Conservation (phyloP, 2,888 invertebrate genomes). For the Xiphydria camelus region DNA sequence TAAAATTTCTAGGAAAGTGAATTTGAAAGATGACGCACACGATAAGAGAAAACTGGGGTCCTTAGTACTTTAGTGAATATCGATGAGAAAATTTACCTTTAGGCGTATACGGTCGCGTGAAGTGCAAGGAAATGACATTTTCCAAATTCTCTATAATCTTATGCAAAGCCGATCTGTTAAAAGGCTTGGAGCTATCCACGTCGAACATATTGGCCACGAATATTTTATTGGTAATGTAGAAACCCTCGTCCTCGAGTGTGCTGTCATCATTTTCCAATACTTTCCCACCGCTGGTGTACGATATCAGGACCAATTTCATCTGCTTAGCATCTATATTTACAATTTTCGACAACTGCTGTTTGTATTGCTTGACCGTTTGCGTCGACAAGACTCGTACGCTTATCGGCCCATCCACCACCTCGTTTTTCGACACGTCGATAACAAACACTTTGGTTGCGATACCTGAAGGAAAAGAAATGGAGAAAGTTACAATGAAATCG, state of each 20-base stretch:
- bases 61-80: background rate
- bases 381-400: constrained; percentile 64
- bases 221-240: constrained; percentile 54
- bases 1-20: constrained; percentile 53
- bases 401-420: constrained; percentile 65
- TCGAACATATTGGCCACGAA: constrained; percentile 60
- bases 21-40: constrained; percentile 12
- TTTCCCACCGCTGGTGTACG: constrained; percentile 49
- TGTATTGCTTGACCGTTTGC: constrained; percentile 64
- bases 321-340: constrained; percentile 56
- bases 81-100: constrained; percentile 57
- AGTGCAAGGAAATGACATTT: constrained; percentile 65
- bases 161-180: constrained; percentile 59
- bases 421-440: constrained; percentile 65
- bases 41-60: constrained; percentile 1
- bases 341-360: constrained; percentile 61
- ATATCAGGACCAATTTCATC: constrained; percentile 59
- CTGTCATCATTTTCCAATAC: constrained; percentile 54
- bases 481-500: background rate
- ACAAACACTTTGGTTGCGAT: constrained; percentile 65
- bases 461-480: constrained; percentile 44
- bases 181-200: constrained; percentile 59
- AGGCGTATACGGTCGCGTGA: constrained; percentile 67
- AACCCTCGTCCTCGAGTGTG: constrained; percentile 53
- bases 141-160: constrained; percentile 64